Evolutionary conservation across 2,888 invertebrate species (phyloP).

Genomic region (Celastrina argiolus): DNA sequence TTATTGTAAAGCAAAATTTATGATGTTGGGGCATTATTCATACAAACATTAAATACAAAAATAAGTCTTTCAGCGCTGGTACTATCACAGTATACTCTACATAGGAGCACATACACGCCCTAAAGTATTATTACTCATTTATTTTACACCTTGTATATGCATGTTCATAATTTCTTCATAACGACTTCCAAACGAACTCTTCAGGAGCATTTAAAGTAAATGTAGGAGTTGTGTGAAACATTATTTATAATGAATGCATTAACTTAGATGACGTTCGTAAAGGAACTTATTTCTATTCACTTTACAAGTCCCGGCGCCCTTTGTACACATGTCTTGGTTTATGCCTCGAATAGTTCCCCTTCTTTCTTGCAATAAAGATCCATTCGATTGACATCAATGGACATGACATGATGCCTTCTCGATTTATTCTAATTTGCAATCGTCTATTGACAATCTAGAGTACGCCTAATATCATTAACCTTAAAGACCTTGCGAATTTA

Average conservation of each 20-base stretch:
- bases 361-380: conserved; percentile 64
- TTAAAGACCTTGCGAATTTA: conserved; percentile 13
- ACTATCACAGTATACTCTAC: too few relatives aligned
- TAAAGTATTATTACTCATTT: too few relatives aligned
- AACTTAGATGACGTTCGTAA: conserved; percentile 40
- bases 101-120: too few relatives aligned
- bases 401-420: conserved; percentile 54
- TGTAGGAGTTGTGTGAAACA: not conserved
- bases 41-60: too few relatives aligned
- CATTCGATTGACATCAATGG: conserved; percentile 50
- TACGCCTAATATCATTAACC: conserved; percentile 36
- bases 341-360: conserved; percentile 52
- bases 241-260: conserved; percentile 15
- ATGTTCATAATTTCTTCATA: not conserved
- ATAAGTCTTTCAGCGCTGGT: too few relatives aligned
- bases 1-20: too few relatives aligned
- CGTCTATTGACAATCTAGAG: conserved; percentile 51
- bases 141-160: too few relatives aligned
- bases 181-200: conserved; percentile 3
- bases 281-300: conserved; percentile 34
- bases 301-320: conserved; percentile 55
- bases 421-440: conserved; percentile 60
- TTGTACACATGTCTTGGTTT: conserved; percentile 61
- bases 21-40: too few relatives aligned
- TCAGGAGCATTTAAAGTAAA: not conserved